A percentile compares a stretch with the other conserved stretches of the same genome.
These are phyloP conservation scores for Watersipora subatra DNA, from an alignment of 1,140 invertebrate genomes.

Conservation along the genomic window DNA sequence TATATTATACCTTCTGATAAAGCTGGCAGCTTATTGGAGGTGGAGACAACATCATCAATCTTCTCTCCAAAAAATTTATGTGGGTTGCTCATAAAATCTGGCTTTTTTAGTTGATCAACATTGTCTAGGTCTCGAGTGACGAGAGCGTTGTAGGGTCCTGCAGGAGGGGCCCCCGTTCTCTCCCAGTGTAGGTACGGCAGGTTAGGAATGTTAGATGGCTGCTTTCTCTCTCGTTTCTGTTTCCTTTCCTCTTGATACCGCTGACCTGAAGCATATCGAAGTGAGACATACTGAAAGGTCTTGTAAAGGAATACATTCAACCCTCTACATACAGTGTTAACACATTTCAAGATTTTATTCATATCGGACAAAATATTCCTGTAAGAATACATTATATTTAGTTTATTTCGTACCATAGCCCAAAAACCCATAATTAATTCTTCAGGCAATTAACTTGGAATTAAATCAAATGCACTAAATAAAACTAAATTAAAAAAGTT, in stretches of 20 bases:
- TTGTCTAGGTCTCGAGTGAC: conserved; percentile 20
- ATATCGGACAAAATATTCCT: no score
- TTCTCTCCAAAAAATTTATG: conserved; percentile 25
- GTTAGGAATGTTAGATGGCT: conserved; percentile 30
- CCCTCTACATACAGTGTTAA: no score
- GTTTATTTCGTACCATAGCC: no score
- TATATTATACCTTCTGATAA: not conserved
- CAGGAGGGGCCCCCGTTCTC: conserved; percentile 28
- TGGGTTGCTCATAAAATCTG: conserved; percentile 21
- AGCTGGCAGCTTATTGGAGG: not conserved
- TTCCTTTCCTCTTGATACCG: conserved; percentile 30
- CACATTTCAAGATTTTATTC: no score
- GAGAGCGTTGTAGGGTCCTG: conserved; percentile 33
- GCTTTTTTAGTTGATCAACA: conserved; percentile 20
- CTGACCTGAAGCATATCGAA: conserved; percentile 20
- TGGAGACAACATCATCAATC: conserved; percentile 6
- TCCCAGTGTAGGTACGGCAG: conserved; percentile 36
- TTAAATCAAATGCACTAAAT: no score
- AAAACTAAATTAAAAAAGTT: no score
- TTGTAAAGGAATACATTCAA: no score
- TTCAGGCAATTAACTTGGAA: no score
- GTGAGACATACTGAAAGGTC: not conserved
- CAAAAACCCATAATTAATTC: no score
- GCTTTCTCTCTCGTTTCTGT: conserved; percentile 28
- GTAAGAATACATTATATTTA: no score